Conservation (phyloP, 2,797 vertebrate genomes). For the Gallirallus australis region DNA sequence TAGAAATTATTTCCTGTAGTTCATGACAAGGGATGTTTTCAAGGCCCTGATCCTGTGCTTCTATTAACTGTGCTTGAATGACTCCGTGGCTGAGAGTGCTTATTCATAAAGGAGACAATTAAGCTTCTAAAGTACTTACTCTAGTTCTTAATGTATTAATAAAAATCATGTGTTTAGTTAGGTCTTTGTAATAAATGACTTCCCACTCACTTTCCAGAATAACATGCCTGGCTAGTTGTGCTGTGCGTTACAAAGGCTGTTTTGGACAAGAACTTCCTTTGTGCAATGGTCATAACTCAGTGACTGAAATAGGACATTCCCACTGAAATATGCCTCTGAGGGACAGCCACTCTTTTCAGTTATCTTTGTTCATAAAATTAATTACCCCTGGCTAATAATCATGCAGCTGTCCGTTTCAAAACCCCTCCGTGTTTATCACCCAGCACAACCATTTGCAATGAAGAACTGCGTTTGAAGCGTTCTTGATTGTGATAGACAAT, state of each 20-base stretch:
- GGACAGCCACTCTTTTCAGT: not conserved
- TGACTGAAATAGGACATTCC: not conserved
- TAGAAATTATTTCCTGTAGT: not conserved
- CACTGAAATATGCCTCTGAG: not conserved
- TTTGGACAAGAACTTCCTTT: not conserved
- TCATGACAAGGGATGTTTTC: not conserved
- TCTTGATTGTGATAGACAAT: not conserved
- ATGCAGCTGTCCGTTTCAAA: not conserved
- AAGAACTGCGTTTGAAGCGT: not conserved
- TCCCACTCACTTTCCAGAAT: not conserved
- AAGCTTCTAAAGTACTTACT: not conserved
- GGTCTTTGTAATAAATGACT: not conserved
- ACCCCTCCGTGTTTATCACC: not conserved
- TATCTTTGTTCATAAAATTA: not conserved
- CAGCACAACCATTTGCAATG: not conserved
- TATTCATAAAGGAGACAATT: not conserved
- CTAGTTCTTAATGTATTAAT: not conserved
- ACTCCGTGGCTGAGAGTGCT: not conserved
- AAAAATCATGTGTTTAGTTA: not conserved
- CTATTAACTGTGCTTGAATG: not conserved
- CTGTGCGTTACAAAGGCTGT: not conserved
- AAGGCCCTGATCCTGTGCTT: not conserved
- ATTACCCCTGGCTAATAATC: not conserved
- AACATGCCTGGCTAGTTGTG: not conserved
- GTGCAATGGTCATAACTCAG: not conserved